Conservation (phyloP, 2,113 vertebrate species). For the Psammodynastes pulverulentus region DNA sequence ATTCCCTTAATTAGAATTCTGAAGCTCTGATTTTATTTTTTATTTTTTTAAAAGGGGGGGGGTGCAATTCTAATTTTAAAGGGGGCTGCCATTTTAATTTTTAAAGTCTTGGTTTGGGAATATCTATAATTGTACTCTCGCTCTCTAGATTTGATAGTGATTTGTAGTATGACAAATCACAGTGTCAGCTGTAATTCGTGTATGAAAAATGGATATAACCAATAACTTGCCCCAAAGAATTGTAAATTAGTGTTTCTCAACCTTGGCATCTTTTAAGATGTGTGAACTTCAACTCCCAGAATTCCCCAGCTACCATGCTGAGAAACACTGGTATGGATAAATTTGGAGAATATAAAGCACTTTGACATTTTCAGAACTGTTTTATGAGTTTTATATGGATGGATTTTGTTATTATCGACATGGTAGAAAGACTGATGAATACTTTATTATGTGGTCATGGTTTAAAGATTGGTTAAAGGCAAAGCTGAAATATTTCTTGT, state of each 20-base stretch:
- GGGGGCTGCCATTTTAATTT: not conserved
- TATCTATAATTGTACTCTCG: not conserved
- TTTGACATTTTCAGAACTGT: not conserved
- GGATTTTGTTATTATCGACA: not conserved
- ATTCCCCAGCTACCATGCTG: not conserved
- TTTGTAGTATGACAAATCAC: not conserved
- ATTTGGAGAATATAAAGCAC: not conserved
- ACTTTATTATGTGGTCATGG: not conserved
- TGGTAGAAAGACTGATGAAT: not conserved
- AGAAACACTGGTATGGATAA: not conserved
- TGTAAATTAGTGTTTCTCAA: not conserved
- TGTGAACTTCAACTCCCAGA: not conserved
- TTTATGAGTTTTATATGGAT: not conserved
- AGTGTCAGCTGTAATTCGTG: not conserved
- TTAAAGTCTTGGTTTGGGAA: not conserved
- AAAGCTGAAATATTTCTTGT: not conserved
- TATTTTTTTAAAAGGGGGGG: not conserved
- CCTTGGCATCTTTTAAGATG: not conserved
- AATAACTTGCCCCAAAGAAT: not conserved
- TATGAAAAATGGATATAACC: not conserved
- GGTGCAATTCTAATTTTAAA: not conserved
- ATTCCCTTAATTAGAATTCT: not conserved
- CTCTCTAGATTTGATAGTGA: not conserved
- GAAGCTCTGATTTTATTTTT: not conserved
- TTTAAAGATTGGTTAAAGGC: not conserved